Evolutionary conservation across 1,140 invertebrate species (phyloP), one percentile per base, ranked within the genome.

Genomic region (Heliconius hermathena): DNA sequence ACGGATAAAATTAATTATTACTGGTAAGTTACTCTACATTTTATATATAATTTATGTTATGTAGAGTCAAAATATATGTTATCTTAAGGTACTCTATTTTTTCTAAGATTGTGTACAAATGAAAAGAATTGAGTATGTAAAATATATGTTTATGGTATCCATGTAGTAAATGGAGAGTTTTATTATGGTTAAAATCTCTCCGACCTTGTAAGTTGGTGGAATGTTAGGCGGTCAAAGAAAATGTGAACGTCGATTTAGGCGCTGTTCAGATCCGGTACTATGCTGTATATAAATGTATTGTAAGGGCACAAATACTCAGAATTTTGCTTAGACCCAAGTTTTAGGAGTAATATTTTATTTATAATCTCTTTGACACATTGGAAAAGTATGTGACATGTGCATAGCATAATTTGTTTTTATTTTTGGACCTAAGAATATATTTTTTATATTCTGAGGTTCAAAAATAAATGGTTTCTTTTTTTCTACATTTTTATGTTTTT

Each of bases 161-260:
- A 66, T 57, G 52, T 60, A n/a, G n/a, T 73, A 73, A 41, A 29
- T 73, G 54, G 3, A 66, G 74, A 57, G n/a, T 77, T 77, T 80
- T 82, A 79, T 84, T 82, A 78, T 84, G 78, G 71, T 52, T 80
- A 73, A 75, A 86, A 86, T 86, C 82, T 86, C 85, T 86, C 79
- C 82, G 83, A 83, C 85, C 85, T 86, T 86, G 85, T 80, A 46
- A 74, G 78, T 70, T 77, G 77, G 72, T 81, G 83, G 83, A 86
- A 86, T 86, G 85, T 84, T 82, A 84, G 77, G 78, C 66, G 77
- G 81, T 82, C 82, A 77, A 83, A 82, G 82, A 81, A 83, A 82
- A 82, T 84, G 85, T 86, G 83, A 86, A 83, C 83, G 85, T 84
- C 76, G 76, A 78, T 82, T 82, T 81, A 82, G 79, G 76, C 54